Percentiles rank a stretch among this genome's conserved stretches.
Evolutionary conservation across 1,140 invertebrate species (phyloP).

Genomic region (Drosophila suzukii): DNA sequence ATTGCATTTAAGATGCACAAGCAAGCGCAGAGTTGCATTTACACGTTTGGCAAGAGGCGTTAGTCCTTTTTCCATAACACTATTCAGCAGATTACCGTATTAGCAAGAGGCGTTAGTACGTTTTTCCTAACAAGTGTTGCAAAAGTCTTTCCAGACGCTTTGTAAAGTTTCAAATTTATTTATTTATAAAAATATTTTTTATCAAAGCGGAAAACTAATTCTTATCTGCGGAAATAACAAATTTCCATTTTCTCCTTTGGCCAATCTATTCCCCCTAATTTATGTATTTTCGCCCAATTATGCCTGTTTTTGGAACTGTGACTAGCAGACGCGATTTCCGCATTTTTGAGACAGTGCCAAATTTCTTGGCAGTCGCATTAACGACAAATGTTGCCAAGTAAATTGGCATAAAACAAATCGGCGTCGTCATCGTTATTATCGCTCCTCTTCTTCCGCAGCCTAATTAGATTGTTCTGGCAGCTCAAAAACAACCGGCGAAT

Average conservation of each 20-base stretch:
- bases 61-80: too few species aligned
- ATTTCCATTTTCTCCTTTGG: constrained; percentile 4
- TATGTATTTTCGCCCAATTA: constrained; percentile 74
- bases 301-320: constrained; percentile 36
- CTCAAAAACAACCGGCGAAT: constrained; percentile 31
- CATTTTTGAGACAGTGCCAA: constrained; percentile 50
- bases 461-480: constrained; percentile 72
- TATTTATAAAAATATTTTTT: neutral
- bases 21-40: neutral
- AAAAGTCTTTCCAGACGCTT: neutral
- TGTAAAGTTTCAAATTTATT: too few species aligned
- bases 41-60: neutral
- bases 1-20: too few species aligned
- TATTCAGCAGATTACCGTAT: too few species aligned
- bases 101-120: neutral
- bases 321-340: constrained; percentile 38
- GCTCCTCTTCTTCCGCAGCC: constrained; percentile 25
- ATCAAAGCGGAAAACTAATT: neutral
- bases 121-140: neutral
- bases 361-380: constrained; percentile 74
- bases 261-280: constrained; percentile 57
- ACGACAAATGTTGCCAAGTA: constrained; percentile 77
- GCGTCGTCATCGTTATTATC: constrained; percentile 57
- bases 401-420: constrained; percentile 79
- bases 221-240: constrained; percentile 14